Evolutionary conservation across 2,797 vertebrate genomes (phyloP), one percentile per base, ranked within the genome.

Genomic region (Gymnoscopelus microlampas): DNA sequence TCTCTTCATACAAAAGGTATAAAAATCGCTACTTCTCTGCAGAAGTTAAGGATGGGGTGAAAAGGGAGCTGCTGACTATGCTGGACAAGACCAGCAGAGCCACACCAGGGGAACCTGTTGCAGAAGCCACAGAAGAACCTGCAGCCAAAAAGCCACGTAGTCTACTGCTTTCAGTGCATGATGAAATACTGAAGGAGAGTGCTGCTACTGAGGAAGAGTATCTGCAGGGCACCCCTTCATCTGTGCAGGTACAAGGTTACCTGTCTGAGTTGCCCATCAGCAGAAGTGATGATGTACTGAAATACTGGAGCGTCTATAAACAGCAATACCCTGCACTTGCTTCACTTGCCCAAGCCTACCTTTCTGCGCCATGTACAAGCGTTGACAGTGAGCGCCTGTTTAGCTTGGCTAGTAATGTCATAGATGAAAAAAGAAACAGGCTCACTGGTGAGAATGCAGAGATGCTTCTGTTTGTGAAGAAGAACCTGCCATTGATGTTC

Each of bases 291-390:
- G 19, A 19, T 19, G 19, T 19, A 19, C 1, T 5, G 19, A 68
- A 35, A 50, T 77, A 60, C 64, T 68, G 55, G 69, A 54, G 24
- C 44, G 58, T 15, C 50, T 66, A 78, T 11, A 70, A 66, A 58
- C n/a, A 66, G 35, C 0, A 15, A 24, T 73, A 53, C 58, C 44
- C 53, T 54, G 62, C 57, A 3, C 71, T 74, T 55, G 63, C 67
- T 53, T 9, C 35, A 15, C 15, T 67, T 50, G 44, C 60, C 47
- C 8, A 5, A 66, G 56, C 70, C 47, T 58, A 66, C 49, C 63
- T 74, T 67, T 74, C 56, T 26, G 51, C 68, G 15, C 62, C 56
- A 11, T 67, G 53, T 60, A 66, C 60, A 70, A 76, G 73, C 8
- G 12, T 70, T 51, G 58, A 63, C 3, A 60, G 59, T 39, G 63